phyloP scores from a whole-genome alignment of 2,797 vertebrate species.

The Mus spretus region DNA sequence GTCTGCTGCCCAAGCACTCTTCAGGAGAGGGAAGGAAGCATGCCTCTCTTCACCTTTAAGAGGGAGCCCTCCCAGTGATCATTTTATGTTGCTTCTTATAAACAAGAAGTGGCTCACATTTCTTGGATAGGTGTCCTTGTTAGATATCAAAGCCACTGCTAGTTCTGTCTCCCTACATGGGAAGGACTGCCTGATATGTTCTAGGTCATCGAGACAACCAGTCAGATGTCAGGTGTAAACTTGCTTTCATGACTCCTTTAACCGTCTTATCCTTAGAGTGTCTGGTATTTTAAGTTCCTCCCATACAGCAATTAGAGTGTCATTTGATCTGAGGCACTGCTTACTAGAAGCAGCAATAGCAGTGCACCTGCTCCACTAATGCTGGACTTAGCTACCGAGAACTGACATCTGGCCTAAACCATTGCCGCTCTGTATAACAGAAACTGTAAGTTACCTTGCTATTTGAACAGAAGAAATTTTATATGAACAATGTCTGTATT shows the following conservation, averaged over 20 bases:
- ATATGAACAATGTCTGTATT: neutral
- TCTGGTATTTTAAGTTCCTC: conserved; percentile 6
- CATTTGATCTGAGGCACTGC: neutral
- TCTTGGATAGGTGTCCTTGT: neutral
- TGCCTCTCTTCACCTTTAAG: neutral
- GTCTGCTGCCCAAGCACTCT: neutral
- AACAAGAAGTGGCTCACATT: neutral
- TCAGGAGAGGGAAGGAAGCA: neutral
- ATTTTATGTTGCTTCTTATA: neutral
- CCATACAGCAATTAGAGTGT: neutral
- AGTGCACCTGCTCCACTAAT: neutral
- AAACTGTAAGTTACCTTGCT: conserved; percentile 3
- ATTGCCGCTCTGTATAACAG: neutral
- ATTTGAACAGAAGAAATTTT: conserved; percentile 58
- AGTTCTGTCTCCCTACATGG: neutral
- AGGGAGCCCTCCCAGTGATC: neutral
- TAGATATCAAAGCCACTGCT: neutral
- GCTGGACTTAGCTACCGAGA: neutral
- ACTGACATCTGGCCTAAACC: neutral
- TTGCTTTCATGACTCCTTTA: conserved; percentile 16
- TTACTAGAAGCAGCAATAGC: conserved; percentile 7
- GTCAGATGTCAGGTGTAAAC: neutral
- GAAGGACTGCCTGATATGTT: neutral
- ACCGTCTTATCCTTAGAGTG: conserved; percentile 20
- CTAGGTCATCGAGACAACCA: neutral